Evolutionary conservation across 2,113 vertebrate genomes (phyloP), one percentile per base, ranked within the genome.

Genomic region (Chascanopsetta lugubris): DNA sequence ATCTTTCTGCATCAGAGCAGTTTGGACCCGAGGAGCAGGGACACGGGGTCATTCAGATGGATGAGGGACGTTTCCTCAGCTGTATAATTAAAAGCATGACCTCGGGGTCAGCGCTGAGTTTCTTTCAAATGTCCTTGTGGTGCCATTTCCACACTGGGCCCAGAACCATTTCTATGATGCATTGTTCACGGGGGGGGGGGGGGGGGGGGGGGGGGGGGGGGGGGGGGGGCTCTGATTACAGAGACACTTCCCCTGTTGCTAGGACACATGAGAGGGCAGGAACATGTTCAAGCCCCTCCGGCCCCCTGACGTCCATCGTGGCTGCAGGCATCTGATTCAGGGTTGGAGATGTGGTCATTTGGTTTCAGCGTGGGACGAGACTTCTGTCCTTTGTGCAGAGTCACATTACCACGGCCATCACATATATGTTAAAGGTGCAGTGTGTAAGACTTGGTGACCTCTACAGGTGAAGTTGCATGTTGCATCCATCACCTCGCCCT

Each of bases 31-130:
- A 62, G 66, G 66, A 84, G 46, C 68, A 54, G 61, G 61, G 7
- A 20, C 63, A 45, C 73, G 85, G 88, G 88, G 87, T 86, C 85
- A 75, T 48, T 80, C 29, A 61, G 80, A 83, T 73, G 67, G 75
- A 89, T 81, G 84, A 70, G 75, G 61, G 69, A 84, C 78, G 85
- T 88, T 88, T 85, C 83, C 67, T 17, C 34, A 62, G 84, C 80
- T 71, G 60, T 71, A 66, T 84, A 84, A 87, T 84, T 84, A 82
- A 84, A 88, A 77, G 57, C n/a, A 62, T 80, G 61, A 84, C 81
- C 84, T 79, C 66, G 51, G 53, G 76, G 75, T 82, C 69, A 77
- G 47, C 5, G 15, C 73, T 72, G 68, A 18, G 38, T 60, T 40
- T 73, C 8, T 74, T 67, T 69, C 42, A 71, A 77, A 80, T 13